Evolutionary conservation across 2,113 vertebrate genomes (phyloP).

Genomic region (Hemiprocne comata): DNA sequence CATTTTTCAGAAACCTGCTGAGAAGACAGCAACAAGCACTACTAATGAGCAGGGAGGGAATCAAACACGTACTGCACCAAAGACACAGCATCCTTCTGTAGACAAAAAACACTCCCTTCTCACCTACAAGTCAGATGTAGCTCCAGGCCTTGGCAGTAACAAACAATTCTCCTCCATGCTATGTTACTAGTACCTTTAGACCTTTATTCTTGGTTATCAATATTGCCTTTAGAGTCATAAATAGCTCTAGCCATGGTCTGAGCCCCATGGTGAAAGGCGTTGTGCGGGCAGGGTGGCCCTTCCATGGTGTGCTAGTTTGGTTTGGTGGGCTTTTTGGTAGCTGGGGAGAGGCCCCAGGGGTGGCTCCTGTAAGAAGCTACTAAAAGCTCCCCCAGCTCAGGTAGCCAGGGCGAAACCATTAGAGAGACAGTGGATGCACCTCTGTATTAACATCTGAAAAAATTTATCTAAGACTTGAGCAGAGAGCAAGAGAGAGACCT

Average conservation of each 20-base stretch:
- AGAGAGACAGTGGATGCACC: no score
- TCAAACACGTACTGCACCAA: not conserved
- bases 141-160: not conserved
- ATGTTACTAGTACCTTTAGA: not conserved
- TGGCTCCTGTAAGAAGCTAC: no score
- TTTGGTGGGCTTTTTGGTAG: no score
- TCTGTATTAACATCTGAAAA: no score
- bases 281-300: not conserved
- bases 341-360: no score
- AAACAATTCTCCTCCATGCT: not conserved
- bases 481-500: no score
- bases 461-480: no score
- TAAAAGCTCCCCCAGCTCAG: no score
- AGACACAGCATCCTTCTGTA: not conserved
- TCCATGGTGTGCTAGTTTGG: no score
- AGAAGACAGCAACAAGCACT: constrained; percentile 18
- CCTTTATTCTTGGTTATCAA: not conserved
- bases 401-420: no score
- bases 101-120: not conserved
- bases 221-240: not conserved
- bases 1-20: not conserved
- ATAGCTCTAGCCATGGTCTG: not conserved
- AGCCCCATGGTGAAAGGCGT: fast-evolving
- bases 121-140: not conserved
- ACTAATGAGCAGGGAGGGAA: constrained; percentile 24